Evolutionary conservation across 1,140 invertebrate genomes (phyloP).

Genomic region (Ceratitis capitata): DNA sequence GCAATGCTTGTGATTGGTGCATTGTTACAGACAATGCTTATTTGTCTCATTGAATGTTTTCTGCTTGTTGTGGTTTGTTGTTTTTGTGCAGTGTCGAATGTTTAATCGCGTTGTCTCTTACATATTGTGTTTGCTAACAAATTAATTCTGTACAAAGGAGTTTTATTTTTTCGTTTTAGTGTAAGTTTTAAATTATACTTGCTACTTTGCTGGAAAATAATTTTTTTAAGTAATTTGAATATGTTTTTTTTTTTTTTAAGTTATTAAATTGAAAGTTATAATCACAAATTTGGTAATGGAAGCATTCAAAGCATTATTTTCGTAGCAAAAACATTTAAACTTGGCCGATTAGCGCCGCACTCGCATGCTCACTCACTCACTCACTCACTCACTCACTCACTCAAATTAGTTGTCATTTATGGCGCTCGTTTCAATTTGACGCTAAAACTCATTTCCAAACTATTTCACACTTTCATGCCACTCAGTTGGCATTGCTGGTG

Average conservation of each 20-base stretch:
- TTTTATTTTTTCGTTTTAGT: neutral
- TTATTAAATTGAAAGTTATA: neutral
- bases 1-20: slow-evolving; percentile 3
- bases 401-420: neutral
- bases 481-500: neutral
- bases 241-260: neutral
- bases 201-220: neutral
- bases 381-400: too few species aligned
- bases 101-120: neutral
- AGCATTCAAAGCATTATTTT: too few species aligned
- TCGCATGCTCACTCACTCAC: too few species aligned
- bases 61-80: neutral
- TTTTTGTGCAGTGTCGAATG: neutral
- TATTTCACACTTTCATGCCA: neutral
- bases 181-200: too few species aligned
- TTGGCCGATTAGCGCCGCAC: too few species aligned
- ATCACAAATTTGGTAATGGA: too few species aligned
- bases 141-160: neutral
- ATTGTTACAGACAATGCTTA: slow-evolving; percentile 5
- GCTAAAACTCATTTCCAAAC: neutral
- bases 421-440: neutral
- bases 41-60: neutral
- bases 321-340: neutral
- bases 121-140: slow-evolving; percentile 4
- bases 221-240: neutral